A percentile compares a stretch with the other conserved stretches of the same genome.
Evolutionary conservation across 2,888 invertebrate genomes (phyloP).

Genomic region (Diarsia mendica): DNA sequence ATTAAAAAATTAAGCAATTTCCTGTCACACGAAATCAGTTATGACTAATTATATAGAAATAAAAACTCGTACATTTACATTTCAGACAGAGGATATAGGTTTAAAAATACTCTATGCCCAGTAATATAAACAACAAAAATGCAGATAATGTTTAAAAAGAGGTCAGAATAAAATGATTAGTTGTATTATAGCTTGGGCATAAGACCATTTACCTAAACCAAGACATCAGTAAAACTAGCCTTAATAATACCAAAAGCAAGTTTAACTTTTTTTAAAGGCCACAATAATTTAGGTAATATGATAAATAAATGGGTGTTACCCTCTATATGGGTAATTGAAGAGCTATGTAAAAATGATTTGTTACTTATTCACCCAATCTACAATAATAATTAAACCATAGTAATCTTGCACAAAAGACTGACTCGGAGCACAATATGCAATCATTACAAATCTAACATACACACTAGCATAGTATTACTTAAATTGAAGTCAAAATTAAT

Average conservation of each 20-base stretch:
- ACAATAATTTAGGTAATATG: conserved; percentile 88
- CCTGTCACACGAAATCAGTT: conserved; percentile 72
- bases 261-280: conserved; percentile 87
- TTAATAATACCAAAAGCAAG: conserved; percentile 87
- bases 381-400: conserved; percentile 66
- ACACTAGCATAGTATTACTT: conserved; percentile 74
- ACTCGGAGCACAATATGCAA: conserved; percentile 77
- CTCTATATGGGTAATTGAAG: conserved; percentile 79
- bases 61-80: conserved; percentile 72
- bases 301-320: conserved; percentile 86
- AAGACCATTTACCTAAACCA: conserved; percentile 78
- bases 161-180: conserved; percentile 53
- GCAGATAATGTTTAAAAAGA: conserved; percentile 52
- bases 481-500: conserved; percentile 66
- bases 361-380: conserved; percentile 86
- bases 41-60: conserved; percentile 73
- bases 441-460: conserved; percentile 72
- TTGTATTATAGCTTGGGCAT: conserved; percentile 76
- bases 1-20: conserved; percentile 79
- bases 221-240: conserved; percentile 83
- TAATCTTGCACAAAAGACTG: conserved; percentile 60
- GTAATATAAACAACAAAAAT: conserved; percentile 73
- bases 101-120: conserved; percentile 74
- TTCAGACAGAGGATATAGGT: conserved; percentile 74
- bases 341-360: conserved; percentile 81